Evolutionary conservation across 2,797 vertebrate genomes (phyloP).

Genomic region (Chelonia mydas): DNA sequence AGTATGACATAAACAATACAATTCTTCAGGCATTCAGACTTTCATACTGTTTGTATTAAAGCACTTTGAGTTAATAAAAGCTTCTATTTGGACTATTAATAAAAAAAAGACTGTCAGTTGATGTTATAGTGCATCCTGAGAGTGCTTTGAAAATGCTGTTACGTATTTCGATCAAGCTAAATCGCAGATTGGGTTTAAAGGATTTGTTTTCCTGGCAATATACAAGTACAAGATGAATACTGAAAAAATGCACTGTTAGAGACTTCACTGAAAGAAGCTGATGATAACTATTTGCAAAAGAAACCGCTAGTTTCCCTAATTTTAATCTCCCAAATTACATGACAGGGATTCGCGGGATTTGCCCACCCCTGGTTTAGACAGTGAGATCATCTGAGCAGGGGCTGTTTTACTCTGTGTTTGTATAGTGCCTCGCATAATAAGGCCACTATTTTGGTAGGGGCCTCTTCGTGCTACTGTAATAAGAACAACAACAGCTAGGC

Average conservation of each 20-base stretch:
- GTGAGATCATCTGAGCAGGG: not conserved
- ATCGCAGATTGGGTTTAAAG: constrained; percentile 27
- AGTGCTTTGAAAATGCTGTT: constrained; percentile 23
- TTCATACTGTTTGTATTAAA: not conserved
- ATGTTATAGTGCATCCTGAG: not conserved
- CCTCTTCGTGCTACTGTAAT: accelerated
- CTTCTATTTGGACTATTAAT: constrained; percentile 18
- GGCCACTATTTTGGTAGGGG: not conserved
- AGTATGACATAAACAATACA: not conserved
- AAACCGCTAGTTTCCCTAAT: not conserved
- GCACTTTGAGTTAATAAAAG: constrained; percentile 2
- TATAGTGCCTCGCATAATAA: not conserved
- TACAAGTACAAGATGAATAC: not conserved
- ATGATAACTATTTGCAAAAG: not conserved
- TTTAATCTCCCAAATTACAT: not conserved
- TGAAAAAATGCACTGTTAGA: not conserved
- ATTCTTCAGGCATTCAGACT: not conserved
- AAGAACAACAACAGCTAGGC: not conserved
- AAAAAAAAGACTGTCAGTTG: constrained; percentile 1
- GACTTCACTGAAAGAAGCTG: not conserved
- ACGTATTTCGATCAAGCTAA: not conserved
- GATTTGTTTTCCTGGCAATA: constrained; percentile 23
- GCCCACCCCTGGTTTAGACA: not conserved
- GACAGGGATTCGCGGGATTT: no score
- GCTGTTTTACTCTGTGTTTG: not conserved